Evolutionary conservation across 2,113 vertebrate species (phyloP), one percentile per base, ranked within the genome.

Genomic region (Barnardius zonarius): DNA sequence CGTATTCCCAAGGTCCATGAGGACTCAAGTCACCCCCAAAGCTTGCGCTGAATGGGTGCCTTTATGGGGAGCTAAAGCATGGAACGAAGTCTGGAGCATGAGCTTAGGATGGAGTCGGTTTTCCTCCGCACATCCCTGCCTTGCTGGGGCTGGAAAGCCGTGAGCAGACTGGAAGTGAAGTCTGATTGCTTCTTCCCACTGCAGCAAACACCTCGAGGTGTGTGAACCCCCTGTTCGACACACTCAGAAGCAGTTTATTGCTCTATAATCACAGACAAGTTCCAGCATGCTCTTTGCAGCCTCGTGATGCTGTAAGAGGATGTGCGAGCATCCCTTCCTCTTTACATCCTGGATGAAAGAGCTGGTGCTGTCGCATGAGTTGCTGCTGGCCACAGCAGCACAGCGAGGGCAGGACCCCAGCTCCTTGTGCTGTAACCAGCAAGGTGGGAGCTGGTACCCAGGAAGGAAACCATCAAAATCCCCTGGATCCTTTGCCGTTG

Each of bases 361-460:
- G 7, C 35, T 0, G 0, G 49, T 14, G 16, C 49, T 30, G 0
- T 7, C 2, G 16, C 24, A 1, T 3, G 19, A 17, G 49, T 11
- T 48, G 57, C 48, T 20, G n/a, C 13, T 48, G 41, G 12, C 15
- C 13, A 2, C 15, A 7, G n/a, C 2, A n/a, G 18, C 28, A 18
- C 39, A 7, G 33, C 0, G 3, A 41, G 77, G 72, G 19, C 10
- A 0, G 20, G 37, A 20, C 13, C 43, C 23, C 37, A 52, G 37
- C 20, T 33, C 41, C 17, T 49, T 5, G 12, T 43, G 39, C 57
- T 37, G 1, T 7, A 20, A 24, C 9, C 20, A 22, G 25, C 46
- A 13, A 43, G 43, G 68, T 1, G 5, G n/a, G 41, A 86, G 39
- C 51, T 54, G 52, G 52, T 30, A 17, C 33, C 43, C 28, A 1